These are phyloP conservation scores for Patella ulyssiponensis DNA, from an alignment of 2,888 invertebrate species.

Conservation along the genomic window DNA sequence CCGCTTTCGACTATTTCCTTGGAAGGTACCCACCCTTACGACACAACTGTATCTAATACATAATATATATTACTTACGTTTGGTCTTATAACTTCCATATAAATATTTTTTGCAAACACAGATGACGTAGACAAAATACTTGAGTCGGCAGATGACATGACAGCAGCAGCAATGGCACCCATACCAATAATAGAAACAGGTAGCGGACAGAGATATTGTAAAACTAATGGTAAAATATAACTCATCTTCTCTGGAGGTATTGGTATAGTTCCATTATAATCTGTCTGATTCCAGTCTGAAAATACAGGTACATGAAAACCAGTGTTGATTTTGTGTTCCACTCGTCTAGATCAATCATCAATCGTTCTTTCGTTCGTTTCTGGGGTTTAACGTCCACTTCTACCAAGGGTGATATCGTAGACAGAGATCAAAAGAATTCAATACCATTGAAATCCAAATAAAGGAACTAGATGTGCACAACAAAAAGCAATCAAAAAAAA, in stretches of 20 bases:
- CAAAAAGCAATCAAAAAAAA: no score
- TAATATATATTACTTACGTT: slow-evolving; percentile 14
- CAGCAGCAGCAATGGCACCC: slow-evolving; percentile 45
- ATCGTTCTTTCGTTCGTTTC: no score
- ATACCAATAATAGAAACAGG: slow-evolving; percentile 43
- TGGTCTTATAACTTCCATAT: slow-evolving; percentile 36
- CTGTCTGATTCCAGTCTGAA: slow-evolving; percentile 45
- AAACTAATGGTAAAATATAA: slow-evolving; percentile 38
- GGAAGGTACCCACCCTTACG: no score
- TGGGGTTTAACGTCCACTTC: no score
- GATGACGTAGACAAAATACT: slow-evolving; percentile 37
- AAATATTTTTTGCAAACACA: slow-evolving; percentile 41
- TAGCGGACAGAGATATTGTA: slow-evolving; percentile 43
- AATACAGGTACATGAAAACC: neutral
- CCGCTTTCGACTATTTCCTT: no score
- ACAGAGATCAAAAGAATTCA: no score
- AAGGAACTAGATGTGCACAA: no score
- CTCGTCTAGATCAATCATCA: no score
- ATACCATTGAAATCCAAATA: no score
- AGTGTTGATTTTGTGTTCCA: no score
- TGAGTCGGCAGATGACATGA: slow-evolving; percentile 50
- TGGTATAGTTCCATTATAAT: slow-evolving; percentile 27
- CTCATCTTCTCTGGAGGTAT: slow-evolving; percentile 26
- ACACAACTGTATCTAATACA: no score
- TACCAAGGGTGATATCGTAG: no score